phyloP scores from a whole-genome alignment of 2,888 invertebrate genomes.

The Euspilapteryx auroguttella region DNA sequence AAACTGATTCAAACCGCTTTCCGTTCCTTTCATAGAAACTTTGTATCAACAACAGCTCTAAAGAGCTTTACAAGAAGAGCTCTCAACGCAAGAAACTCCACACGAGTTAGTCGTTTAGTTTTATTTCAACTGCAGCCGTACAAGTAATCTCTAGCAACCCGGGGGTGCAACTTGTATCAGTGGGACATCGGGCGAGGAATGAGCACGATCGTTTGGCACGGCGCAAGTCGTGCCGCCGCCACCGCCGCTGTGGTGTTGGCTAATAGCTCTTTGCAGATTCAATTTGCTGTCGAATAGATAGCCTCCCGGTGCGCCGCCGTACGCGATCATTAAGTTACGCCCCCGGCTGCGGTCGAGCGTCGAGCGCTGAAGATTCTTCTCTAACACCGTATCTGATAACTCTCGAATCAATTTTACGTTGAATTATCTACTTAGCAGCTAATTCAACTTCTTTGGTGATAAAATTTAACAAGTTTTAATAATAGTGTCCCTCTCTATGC shows the following conservation, averaged over 20 bases:
- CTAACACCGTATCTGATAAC: conserved; percentile 20
- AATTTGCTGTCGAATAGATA: conserved; percentile 51
- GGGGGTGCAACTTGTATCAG: too few relatives aligned
- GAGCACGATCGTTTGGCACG: conserved; percentile 38
- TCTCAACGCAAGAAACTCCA: too few relatives aligned
- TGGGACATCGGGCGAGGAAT: conserved; percentile 24
- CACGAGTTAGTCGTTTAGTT: too few relatives aligned
- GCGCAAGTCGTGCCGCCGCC: conserved; percentile 17
- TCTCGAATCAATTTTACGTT: conserved; percentile 13
- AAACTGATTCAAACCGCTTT: too few relatives aligned
- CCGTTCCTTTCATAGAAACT: too few relatives aligned
- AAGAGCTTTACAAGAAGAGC: too few relatives aligned
- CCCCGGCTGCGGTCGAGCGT: conserved; percentile 20
- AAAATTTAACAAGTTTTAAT: neutral
- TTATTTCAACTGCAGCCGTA: too few relatives aligned
- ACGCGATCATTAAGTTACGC: conserved; percentile 49
- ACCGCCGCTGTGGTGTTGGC: conserved; percentile 34
- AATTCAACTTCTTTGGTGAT: too few relatives aligned
- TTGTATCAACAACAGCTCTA: too few relatives aligned
- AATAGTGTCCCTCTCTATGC: too few relatives aligned
- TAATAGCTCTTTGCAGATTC: conserved; percentile 56
- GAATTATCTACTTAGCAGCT: neutral
- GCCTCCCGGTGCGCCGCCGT: conserved; percentile 39
- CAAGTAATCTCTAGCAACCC: too few relatives aligned
- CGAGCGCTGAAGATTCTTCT: conserved; percentile 24